phyloP scores from a whole-genome alignment of 2,113 vertebrate species.

The Tinamus guttatus region DNA sequence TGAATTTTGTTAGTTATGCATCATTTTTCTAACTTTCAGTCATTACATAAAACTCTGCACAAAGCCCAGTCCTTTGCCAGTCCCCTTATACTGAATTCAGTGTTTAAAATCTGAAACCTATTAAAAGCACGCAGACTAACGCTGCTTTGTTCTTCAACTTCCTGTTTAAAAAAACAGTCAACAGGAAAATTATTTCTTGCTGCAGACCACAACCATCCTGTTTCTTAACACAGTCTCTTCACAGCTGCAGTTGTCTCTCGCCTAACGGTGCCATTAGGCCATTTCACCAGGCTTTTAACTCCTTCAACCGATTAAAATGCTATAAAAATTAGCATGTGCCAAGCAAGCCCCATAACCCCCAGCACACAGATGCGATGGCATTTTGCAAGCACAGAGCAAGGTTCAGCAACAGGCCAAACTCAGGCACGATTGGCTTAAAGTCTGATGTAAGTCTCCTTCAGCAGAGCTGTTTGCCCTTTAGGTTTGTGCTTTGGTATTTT shows the following conservation, averaged over 20 bases:
- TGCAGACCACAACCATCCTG: constrained; percentile 78
- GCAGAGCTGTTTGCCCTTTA: background rate
- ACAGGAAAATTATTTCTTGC: constrained; percentile 80
- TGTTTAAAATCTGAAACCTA: constrained; percentile 55
- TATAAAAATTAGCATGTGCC: background rate
- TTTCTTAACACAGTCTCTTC: constrained; percentile 66
- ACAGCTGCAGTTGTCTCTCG: constrained; percentile 62
- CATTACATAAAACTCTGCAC: background rate
- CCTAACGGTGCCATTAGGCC: background rate
- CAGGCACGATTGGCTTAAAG: background rate
- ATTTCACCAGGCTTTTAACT: constrained; percentile 31
- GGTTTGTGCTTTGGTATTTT: background rate
- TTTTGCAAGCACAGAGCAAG: background rate
- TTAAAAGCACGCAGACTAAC: constrained; percentile 59
- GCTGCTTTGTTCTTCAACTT: constrained; percentile 72
- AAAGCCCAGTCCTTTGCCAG: background rate
- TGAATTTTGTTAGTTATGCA: background rate
- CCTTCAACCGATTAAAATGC: background rate
- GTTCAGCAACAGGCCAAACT: background rate
- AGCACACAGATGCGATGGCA: background rate
- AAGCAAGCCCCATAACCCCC: background rate
- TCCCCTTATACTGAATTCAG: constrained; percentile 17
- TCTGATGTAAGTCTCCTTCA: background rate
- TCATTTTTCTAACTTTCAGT: background rate
- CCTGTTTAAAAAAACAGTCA: constrained; percentile 75